Base-by-base conservation (phyloP, 2,113 vertebrate genomes). In the Epinephelus lanceolatus region DNA sequence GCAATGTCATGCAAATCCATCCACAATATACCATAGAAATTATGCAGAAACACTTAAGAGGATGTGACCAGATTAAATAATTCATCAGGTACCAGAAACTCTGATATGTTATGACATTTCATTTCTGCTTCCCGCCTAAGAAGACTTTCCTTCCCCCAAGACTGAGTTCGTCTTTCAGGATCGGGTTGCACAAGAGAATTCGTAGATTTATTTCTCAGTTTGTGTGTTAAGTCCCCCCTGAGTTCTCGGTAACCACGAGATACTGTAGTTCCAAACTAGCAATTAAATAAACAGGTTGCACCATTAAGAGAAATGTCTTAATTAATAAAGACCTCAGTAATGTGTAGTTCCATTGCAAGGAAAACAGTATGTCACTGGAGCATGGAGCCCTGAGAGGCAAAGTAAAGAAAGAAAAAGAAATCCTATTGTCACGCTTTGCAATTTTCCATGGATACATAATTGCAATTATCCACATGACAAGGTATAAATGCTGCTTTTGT, bases 61-160 rank as follows among this genome's bases (percentile, higher is more conserved):
- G 37, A 57, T 71, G 21, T 57, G 37, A 45, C 37, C 42, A 73
- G 42, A 19, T 33, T 33, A n/a, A 49, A 73, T 72, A 71, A 42
- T 42, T 17, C 6, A 45, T 59, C 37, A 42, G 40, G 30, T 57
- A 45, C 33, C 10, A 59, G 33, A 37, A 17, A 72, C 33, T 42
- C 33, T 42, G 13, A 61, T 23, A 10, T 12, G 13, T 70, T 55
- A 23, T 71, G 21, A 21, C 33, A 71, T 56, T 59, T 72, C 23
- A 19, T 18, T 45, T 5, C 53, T 23, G 33, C n/a, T 2, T 53
- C 6, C 51, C 51, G 12, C 40, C 14, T 2, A 17, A 47, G 6
- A 47, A 13, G n/a, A 9, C 42, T n/a, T 66, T 12, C 33, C 11
- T 17, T 25, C 42, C 42, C 11, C 11, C 11, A 18, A 25, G 63